phyloP scores from a whole-genome alignment of 2,888 invertebrate genomes.

The Volucella zonaria region DNA sequence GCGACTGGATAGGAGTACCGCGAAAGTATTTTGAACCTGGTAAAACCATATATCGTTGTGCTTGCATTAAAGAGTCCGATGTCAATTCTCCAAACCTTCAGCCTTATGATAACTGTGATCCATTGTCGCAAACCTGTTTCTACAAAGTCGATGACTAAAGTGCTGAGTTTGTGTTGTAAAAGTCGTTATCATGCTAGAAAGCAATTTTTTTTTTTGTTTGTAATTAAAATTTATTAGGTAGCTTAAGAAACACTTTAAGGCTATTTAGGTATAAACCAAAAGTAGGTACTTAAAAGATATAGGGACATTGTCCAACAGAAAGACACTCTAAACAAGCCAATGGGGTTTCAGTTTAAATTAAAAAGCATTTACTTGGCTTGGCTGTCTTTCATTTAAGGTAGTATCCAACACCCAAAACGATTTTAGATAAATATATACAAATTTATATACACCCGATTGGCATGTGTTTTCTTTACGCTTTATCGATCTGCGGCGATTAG shows the following conservation, averaged over 20 bases:
- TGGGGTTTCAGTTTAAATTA: background rate
- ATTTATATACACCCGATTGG: background rate
- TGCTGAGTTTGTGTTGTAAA: background rate
- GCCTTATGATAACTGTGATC: slow-evolving; percentile 87
- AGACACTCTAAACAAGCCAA: background rate
- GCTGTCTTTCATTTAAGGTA: background rate
- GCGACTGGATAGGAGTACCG: slow-evolving; percentile 95
- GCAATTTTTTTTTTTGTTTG: slow-evolving; percentile 8
- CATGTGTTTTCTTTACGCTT: background rate
- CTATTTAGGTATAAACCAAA: slow-evolving; percentile 12
- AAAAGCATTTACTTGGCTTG: background rate
- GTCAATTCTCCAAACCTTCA: slow-evolving; percentile 84
- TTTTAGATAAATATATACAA: slow-evolving; percentile 26
- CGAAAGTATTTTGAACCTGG: slow-evolving; percentile 90
- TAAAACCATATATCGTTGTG: slow-evolving; percentile 88
- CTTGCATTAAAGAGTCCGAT: slow-evolving; percentile 87
- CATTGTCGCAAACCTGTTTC: slow-evolving; percentile 84
- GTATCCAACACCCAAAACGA: slow-evolving; percentile 16
- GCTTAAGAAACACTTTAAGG: background rate
- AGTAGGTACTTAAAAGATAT: slow-evolving; percentile 31
- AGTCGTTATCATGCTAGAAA: too few species aligned
- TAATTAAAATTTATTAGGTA: slow-evolving; percentile 22
- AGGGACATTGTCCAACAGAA: background rate
- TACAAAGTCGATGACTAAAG: slow-evolving; percentile 74
- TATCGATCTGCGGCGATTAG: too few species aligned